A percentile compares a stretch with the other conserved stretches of the same genome.
These are phyloP conservation scores for Melanerpes formicivorus DNA, from an alignment of 2,113 vertebrate genomes.

Conservation along the genomic window DNA sequence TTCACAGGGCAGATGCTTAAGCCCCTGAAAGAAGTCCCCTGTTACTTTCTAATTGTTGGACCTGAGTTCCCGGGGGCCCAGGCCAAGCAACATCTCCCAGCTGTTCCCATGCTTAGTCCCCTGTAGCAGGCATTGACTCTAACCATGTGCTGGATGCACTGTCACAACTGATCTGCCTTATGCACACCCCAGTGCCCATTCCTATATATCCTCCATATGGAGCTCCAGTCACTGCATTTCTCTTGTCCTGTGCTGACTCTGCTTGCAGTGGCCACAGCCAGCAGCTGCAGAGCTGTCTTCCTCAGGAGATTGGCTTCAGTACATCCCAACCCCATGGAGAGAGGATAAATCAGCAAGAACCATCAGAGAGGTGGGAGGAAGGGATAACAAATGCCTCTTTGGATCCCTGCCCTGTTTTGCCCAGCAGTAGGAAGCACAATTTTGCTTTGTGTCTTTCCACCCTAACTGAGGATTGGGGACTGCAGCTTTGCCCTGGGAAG, in stretches of 20 bases:
- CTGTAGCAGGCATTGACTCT: neutral
- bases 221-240: rapidly evolving
- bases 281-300: neutral
- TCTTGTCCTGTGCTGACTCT: neutral
- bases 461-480: too few species aligned
- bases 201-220: neutral
- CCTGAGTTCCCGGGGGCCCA: neutral
- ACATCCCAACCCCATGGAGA: neutral
- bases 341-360: neutral
- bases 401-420: neutral
- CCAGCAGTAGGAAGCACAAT: neutral
- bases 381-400: neutral
- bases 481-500: neutral
- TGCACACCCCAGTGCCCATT: neutral
- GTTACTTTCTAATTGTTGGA: too few species aligned
- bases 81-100: neutral
- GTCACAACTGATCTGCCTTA: neutral
- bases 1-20: too few species aligned
- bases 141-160: rapidly evolving
- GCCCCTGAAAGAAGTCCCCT: too few species aligned
- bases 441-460: neutral
- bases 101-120: too few species aligned
- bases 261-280: neutral
- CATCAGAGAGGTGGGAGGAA: neutral
- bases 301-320: neutral